A percentile compares a stretch with the other conserved stretches of the same genome.
These are phyloP conservation scores for Spongilla lacustris DNA, from an alignment of 37 sponge, comb jelly and placozoan species.

Conservation along the genomic window DNA sequence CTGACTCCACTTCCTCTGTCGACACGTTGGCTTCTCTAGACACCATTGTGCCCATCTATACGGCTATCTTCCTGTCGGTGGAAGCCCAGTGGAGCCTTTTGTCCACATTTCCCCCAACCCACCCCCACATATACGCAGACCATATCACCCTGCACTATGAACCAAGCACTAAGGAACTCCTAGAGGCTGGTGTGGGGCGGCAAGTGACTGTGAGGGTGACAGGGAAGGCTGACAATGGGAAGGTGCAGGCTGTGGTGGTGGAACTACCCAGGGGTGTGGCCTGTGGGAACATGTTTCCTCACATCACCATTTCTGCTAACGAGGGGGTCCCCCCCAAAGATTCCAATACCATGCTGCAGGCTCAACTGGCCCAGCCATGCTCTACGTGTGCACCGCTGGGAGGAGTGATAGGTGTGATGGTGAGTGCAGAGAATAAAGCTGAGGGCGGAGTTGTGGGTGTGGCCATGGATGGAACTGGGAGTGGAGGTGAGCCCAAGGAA, in stretches of 20 bases:
- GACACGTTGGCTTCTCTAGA: not conserved
- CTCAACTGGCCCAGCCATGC: not conserved
- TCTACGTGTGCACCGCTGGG: constrained; percentile 10
- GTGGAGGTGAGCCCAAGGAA: not conserved
- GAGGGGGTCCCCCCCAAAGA: constrained; percentile 45
- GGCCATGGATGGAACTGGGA: too few species aligned
- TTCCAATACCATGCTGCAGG: constrained; percentile 68
- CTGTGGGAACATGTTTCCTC: constrained; percentile 60
- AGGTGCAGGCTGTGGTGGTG: constrained; percentile 71
- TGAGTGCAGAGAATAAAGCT: not conserved
- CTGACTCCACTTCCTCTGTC: not conserved
- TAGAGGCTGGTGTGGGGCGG: constrained; percentile 35
- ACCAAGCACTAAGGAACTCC: constrained; percentile 43
- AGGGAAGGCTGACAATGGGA: constrained; percentile 51
- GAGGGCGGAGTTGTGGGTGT: not conserved
- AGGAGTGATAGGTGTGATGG: constrained; percentile 52
- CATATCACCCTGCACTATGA: constrained; percentile 79
- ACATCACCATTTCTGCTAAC: constrained; percentile 81
- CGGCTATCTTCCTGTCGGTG: constrained; percentile 63
- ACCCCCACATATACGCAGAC: constrained; percentile 41
- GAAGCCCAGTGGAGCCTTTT: constrained; percentile 69
- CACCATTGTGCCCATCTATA: constrained; percentile 34
- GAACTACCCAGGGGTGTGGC: constrained; percentile 23
- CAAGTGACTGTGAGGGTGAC: constrained; percentile 46
- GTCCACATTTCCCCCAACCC: constrained; percentile 35